Evolutionary conservation across 2,797 vertebrate species (phyloP).

Genomic region (Furcifer pardalis): DNA sequence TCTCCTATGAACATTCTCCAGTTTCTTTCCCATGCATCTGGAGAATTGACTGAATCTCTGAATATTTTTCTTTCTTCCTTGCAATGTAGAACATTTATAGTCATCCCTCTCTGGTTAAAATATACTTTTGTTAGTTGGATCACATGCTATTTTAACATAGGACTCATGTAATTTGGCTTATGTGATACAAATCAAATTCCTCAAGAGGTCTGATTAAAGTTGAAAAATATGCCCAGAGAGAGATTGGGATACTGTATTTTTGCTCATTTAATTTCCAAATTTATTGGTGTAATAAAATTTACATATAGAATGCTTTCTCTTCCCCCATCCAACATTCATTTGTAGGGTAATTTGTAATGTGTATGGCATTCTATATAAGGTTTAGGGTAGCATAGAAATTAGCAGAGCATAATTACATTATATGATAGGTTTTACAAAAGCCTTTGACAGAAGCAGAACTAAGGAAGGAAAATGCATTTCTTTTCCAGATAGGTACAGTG

Average conservation of each 20-base stretch:
- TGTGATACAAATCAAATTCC: not conserved
- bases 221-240: not conserved
- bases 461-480: not conserved
- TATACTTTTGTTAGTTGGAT: not conserved
- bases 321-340: not conserved
- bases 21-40: not conserved
- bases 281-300: conserved; percentile 8
- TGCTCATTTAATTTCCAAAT: not conserved
- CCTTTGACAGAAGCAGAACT: not conserved
- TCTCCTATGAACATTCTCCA: not conserved
- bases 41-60: not conserved
- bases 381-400: not conserved
- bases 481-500: not conserved
- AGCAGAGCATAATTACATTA: not conserved
- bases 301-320: not conserved
- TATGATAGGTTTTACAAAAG: conserved; percentile 1
- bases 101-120: too few species aligned
- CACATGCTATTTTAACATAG: not conserved
- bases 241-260: not conserved
- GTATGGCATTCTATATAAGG: not conserved
- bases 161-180: not conserved
- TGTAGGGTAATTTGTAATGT: not conserved
- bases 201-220: conserved; percentile 15
- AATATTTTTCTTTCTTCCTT: not conserved
- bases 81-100: not conserved